These are phyloP conservation scores for Crotophaga sulcirostris DNA, from an alignment of 2,113 vertebrate genomes.

Conservation along the genomic window DNA sequence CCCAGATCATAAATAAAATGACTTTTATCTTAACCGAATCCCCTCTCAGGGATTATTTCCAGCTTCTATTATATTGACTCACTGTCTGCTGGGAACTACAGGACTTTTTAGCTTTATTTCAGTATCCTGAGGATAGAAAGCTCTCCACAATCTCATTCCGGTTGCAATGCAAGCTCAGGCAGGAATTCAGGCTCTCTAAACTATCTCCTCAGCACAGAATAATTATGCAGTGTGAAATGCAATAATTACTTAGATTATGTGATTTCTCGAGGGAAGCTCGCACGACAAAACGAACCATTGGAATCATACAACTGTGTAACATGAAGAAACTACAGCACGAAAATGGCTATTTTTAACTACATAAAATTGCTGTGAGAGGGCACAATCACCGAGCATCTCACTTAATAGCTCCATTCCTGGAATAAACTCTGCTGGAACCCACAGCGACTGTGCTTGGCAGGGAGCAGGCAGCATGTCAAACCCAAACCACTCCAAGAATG, in stretches of 20 bases:
- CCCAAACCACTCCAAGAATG: background rate
- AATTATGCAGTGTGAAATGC: slow-evolving; percentile 33
- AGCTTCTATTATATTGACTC: background rate
- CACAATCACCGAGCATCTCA: background rate
- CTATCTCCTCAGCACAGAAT: background rate
- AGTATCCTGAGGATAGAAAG: background rate
- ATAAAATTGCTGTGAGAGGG: background rate
- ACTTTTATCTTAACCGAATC: background rate
- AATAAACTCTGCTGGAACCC: background rate
- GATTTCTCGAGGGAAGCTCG: slow-evolving; percentile 16
- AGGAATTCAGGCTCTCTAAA: slow-evolving; percentile 23
- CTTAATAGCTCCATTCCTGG: background rate
- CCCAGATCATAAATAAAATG: background rate
- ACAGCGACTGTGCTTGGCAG: background rate
- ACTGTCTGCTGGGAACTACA: background rate
- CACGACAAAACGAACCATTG: background rate
- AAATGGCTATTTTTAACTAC: background rate
- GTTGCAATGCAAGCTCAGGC: background rate
- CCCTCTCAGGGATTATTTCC: background rate
- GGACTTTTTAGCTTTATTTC: background rate
- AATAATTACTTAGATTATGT: slow-evolving; percentile 1
- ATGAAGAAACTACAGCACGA: background rate
- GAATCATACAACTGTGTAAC: background rate
- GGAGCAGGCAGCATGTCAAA: background rate
- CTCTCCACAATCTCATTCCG: background rate